Evolutionary conservation across 2,888 invertebrate species (phyloP), one percentile per base, ranked within the genome.

Genomic region (Sphaerophoria taeniata): DNA sequence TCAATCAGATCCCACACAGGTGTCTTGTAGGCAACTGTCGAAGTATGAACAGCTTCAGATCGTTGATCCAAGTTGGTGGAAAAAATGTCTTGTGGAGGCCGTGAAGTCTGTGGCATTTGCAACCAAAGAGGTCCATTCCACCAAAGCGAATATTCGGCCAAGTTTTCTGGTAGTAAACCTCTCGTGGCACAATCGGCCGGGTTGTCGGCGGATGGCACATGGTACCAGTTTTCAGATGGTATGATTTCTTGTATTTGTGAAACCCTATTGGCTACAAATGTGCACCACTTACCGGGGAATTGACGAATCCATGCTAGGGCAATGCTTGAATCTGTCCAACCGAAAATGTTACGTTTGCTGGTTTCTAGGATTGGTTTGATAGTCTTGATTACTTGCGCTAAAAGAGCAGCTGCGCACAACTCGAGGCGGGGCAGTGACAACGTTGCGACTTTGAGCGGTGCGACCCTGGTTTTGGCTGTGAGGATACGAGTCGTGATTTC

Each of bases 401-500:
- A 39, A 9, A 39, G 39, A 7, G 39, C 39, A 9, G 39, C 39
- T 39, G 39, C 39, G 39, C 39, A 39, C 56, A 24, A 9, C 16
- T 11, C 53, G 16, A 14, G 58, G n/a, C 12, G 60, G 67, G 3
- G 79, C 72, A 49, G 14, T 75, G 47, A 0, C 11, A 78, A 12
- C 11, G 49, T 70, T 5, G 80, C 16, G 9, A 6, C 0, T n/a
- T 70, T 61, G 2, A 63, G 16, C 11, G 69, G 70, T 43, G 70
- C 70, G 31, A 80, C 70, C 34, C 74, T 74, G 1, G 79, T 39
- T 51, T 71, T 81, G 2, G 71, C 71, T 0, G 80, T 56, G 0
- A 75, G 58, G 0, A 81, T 7, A 3, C 45, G 11, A 24, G 74
- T 43, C 0, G 14, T 49, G 7, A 56, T 61, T 3, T 56, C 31